phyloP scores from a whole-genome alignment of 2,888 invertebrate genomes.

The Campaea margaritaria region DNA sequence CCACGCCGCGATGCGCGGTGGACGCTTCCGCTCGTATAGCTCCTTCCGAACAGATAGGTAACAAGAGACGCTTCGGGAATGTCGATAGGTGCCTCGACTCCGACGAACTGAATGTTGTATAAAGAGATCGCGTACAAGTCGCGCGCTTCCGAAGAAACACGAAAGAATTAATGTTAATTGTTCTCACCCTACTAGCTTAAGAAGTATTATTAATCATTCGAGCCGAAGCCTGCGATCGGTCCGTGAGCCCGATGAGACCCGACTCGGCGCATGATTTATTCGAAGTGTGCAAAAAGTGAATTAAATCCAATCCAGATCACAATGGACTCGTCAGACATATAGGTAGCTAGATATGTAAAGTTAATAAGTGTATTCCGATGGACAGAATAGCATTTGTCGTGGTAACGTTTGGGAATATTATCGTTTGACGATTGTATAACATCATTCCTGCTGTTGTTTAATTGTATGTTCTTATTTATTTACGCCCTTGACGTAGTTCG shows the following conservation, averaged over 20 bases:
- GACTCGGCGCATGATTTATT: not conserved
- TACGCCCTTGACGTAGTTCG: not conserved
- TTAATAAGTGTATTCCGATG: not conserved
- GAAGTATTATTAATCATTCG: too few relatives aligned
- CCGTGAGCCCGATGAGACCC: not conserved
- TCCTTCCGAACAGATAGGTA: not conserved
- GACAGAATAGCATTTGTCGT: slow-evolving; percentile 5
- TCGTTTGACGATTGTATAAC: slow-evolving; percentile 12
- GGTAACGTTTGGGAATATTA: not conserved
- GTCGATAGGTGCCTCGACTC: not conserved
- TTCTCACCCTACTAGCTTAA: too few relatives aligned
- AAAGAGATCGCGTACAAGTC: too few relatives aligned
- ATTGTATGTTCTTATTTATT: slow-evolving; percentile 18
- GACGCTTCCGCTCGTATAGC: not conserved
- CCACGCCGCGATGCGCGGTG: not conserved
- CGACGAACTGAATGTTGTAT: not conserved
- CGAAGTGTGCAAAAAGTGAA: not conserved
- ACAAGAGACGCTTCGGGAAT: too few relatives aligned
- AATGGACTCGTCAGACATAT: slow-evolving; percentile 8
- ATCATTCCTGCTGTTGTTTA: slow-evolving; percentile 17
- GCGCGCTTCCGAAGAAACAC: too few relatives aligned
- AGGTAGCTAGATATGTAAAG: slow-evolving; percentile 5
- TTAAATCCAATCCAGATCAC: not conserved
- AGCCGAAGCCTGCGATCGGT: not conserved
- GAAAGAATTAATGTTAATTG: too few relatives aligned